phyloP scores from a whole-genome alignment of 1,140 invertebrate species.

The Halyomorpha halys region DNA sequence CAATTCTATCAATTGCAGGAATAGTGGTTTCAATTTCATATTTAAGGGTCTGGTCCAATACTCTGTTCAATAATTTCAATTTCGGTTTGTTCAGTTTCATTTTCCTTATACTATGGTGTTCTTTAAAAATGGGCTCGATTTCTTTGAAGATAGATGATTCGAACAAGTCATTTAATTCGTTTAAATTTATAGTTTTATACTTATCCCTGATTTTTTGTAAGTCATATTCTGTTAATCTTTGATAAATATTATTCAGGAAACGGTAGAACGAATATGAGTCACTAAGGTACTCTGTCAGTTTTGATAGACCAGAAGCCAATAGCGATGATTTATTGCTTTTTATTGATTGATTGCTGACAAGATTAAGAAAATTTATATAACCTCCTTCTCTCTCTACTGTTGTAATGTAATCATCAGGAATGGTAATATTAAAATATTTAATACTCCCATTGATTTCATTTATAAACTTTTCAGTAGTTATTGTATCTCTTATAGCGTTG shows the following conservation, averaged over 20 bases:
- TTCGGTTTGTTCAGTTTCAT: background rate
- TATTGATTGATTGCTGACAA: background rate
- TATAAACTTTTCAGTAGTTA: background rate
- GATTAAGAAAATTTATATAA: background rate
- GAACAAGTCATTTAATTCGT: background rate
- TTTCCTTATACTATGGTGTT: background rate
- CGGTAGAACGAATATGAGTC: background rate
- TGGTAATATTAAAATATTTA: background rate
- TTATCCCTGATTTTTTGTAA: background rate
- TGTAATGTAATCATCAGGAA: background rate
- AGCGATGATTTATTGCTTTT: background rate
- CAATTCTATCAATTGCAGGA: background rate
- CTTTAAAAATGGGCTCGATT: background rate
- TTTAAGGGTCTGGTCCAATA: background rate
- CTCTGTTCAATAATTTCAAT: background rate
- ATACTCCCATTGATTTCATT: background rate
- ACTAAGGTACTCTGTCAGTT: background rate
- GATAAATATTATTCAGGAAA: background rate
- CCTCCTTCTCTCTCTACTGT: background rate
- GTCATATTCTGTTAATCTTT: background rate
- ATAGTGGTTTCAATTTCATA: background rate
- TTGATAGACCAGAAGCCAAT: background rate
- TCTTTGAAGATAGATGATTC: background rate
- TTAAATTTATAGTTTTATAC: no score
- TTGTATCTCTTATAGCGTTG: no score